A percentile compares a stretch with the other conserved stretches of the same genome.
Conservation (phyloP, 2,888 invertebrate genomes). For the Scaeva pyrastri region DNA sequence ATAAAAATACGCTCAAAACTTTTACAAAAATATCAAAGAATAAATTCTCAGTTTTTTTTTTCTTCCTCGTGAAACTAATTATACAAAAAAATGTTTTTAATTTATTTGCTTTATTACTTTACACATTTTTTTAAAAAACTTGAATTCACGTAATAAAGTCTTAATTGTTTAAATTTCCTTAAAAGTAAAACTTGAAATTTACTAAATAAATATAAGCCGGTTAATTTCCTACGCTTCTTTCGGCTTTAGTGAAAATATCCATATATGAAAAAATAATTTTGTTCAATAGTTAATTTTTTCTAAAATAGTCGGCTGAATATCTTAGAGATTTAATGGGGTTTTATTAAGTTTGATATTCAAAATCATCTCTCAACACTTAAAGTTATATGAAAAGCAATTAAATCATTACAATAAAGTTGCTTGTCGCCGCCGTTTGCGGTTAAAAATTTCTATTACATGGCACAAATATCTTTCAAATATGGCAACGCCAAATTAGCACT, state of each 20-base stretch:
- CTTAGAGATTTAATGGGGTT: too few relatives aligned
- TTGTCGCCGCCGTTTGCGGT: conserved; percentile 12
- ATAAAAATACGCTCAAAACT: too few relatives aligned
- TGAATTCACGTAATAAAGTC: too few relatives aligned
- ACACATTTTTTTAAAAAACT: too few relatives aligned
- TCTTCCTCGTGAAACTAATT: too few relatives aligned
- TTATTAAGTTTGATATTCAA: not conserved
- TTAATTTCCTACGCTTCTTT: conserved; percentile 5
- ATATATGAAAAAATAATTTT: not conserved
- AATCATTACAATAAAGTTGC: not conserved
- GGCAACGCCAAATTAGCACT: conserved; percentile 24
- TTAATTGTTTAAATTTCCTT: not conserved
- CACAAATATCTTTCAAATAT: conserved; percentile 7
- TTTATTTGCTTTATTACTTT: too few relatives aligned
- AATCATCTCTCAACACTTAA: not conserved
- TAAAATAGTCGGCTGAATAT: not conserved
- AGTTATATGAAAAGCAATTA: not conserved
- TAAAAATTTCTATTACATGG: not conserved
- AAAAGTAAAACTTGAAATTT: conserved; percentile 15
- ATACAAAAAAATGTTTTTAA: too few relatives aligned
- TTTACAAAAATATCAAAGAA: too few relatives aligned
- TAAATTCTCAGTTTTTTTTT: too few relatives aligned
- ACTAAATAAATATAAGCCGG: not conserved
- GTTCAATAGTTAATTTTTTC: not conserved
- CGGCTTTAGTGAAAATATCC: not conserved